Conservation (phyloP, 2,888 invertebrate species). For the Ctenicera cuprea region DNA sequence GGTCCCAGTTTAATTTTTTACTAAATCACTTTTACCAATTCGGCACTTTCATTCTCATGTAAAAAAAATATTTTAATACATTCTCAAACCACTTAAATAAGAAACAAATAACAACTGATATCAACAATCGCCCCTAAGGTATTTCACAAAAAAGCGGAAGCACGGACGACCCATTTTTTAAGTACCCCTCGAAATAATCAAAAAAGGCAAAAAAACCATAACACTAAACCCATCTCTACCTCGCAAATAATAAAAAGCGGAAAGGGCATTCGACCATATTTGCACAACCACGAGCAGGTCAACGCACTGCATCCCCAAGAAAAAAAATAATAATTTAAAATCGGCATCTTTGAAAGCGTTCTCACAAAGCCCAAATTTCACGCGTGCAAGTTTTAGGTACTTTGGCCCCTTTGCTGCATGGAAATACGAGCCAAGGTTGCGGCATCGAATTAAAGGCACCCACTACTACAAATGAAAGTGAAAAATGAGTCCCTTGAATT, state of each 20-base stretch:
- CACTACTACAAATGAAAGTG: conserved; percentile 55
- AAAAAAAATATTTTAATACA: too few relatives aligned
- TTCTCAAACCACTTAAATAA: too few relatives aligned
- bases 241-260: conserved; percentile 44
- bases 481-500: conserved; percentile 53
- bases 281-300: conserved; percentile 53
- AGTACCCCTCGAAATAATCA: conserved; percentile 23
- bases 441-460: conserved; percentile 45
- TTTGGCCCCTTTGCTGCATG: conserved; percentile 38
- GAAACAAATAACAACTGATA: too few relatives aligned
- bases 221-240: conserved; percentile 34
- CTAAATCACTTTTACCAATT: too few relatives aligned
- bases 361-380: conserved; percentile 56
- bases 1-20: too few relatives aligned
- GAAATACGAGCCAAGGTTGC: conserved; percentile 39
- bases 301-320: conserved; percentile 51
- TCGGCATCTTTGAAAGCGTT: conserved; percentile 55
- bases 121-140: not conserved
- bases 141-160: conserved; percentile 13
- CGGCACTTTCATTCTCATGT: too few relatives aligned
- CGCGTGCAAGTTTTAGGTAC: conserved; percentile 45
- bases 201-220: conserved; percentile 29
- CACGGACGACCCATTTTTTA: not conserved
- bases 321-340: conserved; percentile 57
- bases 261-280: conserved; percentile 54